Conservation (phyloP, 2,888 invertebrate genomes). For the Nomada goodeniana region DNA sequence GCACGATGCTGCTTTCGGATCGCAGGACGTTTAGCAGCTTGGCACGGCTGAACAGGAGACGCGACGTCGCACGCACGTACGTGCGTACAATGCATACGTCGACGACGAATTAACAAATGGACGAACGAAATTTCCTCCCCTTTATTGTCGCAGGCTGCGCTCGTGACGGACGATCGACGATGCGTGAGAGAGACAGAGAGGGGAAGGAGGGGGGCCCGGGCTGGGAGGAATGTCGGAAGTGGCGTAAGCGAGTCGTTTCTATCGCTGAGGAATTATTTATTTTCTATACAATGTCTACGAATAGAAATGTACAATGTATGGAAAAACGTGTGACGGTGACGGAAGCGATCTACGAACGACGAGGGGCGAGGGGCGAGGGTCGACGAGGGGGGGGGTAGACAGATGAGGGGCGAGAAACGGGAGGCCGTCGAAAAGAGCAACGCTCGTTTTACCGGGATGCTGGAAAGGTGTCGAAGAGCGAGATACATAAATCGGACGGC, state of each 20-base stretch:
- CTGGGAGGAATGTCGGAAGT: slow-evolving; percentile 11
- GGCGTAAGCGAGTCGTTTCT: slow-evolving; percentile 37
- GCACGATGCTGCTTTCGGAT: neutral
- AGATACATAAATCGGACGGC: neutral
- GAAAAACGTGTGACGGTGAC: neutral
- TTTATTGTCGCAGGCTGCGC: neutral
- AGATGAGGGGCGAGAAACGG: too few species aligned
- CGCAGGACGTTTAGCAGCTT: neutral
- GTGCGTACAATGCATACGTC: slow-evolving; percentile 75
- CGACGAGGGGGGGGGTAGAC: too few species aligned
- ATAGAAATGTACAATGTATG: slow-evolving; percentile 45
- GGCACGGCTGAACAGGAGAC: too few species aligned
- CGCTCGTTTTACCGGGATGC: too few species aligned
- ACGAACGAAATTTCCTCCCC: neutral
- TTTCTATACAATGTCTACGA: slow-evolving; percentile 53
- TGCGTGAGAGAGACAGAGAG: neutral
- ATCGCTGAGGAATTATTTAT: slow-evolving; percentile 49
- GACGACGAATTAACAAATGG: neutral
- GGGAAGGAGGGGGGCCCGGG: neutral
- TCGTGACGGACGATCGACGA: neutral
- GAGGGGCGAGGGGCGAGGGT: too few species aligned
- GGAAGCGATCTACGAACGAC: neutral
- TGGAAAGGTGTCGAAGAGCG: neutral
- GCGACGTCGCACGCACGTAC: slow-evolving; percentile 55
- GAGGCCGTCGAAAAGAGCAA: too few species aligned